phyloP scores from a whole-genome alignment of 2,113 vertebrate species.

The Scatophagus argus region DNA sequence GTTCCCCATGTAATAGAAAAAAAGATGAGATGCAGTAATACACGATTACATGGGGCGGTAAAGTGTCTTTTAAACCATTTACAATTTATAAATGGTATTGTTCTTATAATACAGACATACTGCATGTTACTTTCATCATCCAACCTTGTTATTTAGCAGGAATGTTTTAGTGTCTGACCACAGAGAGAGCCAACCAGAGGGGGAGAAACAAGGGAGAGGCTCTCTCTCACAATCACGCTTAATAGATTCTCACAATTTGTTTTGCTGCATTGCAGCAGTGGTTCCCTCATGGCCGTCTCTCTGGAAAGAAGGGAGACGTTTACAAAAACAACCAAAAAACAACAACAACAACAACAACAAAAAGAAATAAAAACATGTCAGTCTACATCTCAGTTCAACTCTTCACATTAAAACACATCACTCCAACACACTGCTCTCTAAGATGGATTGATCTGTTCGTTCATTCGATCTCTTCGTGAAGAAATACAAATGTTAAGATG shows the following conservation, averaged over 20 bases:
- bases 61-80: not conserved
- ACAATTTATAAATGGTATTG: too few species aligned
- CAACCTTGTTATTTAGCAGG: not conserved
- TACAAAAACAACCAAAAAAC: slow-evolving; percentile 34
- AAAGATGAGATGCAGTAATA: not conserved
- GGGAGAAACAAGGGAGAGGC: slow-evolving; percentile 13
- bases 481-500: slow-evolving; percentile 1
- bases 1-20: not conserved
- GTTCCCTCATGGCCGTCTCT: slow-evolving; percentile 57
- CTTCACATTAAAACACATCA: slow-evolving; percentile 21
- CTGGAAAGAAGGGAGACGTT: slow-evolving; percentile 60
- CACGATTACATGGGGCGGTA: not conserved
- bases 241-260: slow-evolving; percentile 76
- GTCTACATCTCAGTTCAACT: slow-evolving; percentile 30
- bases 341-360: not conserved
- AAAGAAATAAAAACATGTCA: not conserved
- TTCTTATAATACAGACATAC: too few species aligned
- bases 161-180: not conserved
- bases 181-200: not conserved
- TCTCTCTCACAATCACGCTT: slow-evolving; percentile 55
- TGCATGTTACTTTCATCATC: slow-evolving; percentile 2
- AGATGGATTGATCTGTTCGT: slow-evolving; percentile 14
- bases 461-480: slow-evolving; percentile 18
- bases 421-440: not conserved
- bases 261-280: slow-evolving; percentile 86